Conservation (phyloP, 1,140 invertebrate species). For the Augochlora pura region DNA sequence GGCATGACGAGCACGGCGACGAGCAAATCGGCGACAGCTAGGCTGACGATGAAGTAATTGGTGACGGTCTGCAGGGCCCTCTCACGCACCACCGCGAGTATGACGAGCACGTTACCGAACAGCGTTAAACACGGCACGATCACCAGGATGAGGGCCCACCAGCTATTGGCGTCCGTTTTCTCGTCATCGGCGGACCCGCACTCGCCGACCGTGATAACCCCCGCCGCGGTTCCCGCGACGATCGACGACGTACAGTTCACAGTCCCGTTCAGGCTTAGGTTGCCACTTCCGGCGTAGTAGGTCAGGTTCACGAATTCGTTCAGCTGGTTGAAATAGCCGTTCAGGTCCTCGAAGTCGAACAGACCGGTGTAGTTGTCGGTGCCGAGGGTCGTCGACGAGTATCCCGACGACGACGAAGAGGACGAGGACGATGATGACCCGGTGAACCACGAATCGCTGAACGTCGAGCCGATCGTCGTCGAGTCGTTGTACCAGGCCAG, state of each 20-base stretch:
- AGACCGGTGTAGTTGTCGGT: slow-evolving; percentile 75
- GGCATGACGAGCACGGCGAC: slow-evolving; percentile 99
- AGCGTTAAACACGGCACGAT: slow-evolving; percentile 96
- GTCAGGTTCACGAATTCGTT: slow-evolving; percentile 75
- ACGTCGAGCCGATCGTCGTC: slow-evolving; percentile 33
- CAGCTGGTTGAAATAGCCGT: slow-evolving; percentile 74
- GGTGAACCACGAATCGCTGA: slow-evolving; percentile 15
- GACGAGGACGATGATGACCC: slow-evolving; percentile 3
- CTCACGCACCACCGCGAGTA: slow-evolving; percentile 94
- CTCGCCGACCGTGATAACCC: slow-evolving; percentile 56
- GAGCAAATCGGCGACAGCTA: slow-evolving; percentile 97
- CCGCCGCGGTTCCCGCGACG: slow-evolving; percentile 76
- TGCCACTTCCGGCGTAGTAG: slow-evolving; percentile 69
- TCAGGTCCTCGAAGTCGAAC: slow-evolving; percentile 76
- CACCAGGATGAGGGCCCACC: slow-evolving; percentile 92
- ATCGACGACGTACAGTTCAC: slow-evolving; percentile 69
- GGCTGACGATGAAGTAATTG: slow-evolving; percentile 98
- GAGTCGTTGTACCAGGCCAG: slow-evolving; percentile 66
- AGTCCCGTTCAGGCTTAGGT: slow-evolving; percentile 65
- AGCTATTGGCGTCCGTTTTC: slow-evolving; percentile 83
- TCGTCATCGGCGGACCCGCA: slow-evolving; percentile 57
- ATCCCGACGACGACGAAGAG: slow-evolving; percentile 27
- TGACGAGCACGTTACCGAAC: slow-evolving; percentile 98
- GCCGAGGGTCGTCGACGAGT: slow-evolving; percentile 13
- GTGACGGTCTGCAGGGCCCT: slow-evolving; percentile 95